These are phyloP conservation scores for Cairina moschata DNA, from an alignment of 2,113 vertebrate genomes.

Conservation along the genomic window DNA sequence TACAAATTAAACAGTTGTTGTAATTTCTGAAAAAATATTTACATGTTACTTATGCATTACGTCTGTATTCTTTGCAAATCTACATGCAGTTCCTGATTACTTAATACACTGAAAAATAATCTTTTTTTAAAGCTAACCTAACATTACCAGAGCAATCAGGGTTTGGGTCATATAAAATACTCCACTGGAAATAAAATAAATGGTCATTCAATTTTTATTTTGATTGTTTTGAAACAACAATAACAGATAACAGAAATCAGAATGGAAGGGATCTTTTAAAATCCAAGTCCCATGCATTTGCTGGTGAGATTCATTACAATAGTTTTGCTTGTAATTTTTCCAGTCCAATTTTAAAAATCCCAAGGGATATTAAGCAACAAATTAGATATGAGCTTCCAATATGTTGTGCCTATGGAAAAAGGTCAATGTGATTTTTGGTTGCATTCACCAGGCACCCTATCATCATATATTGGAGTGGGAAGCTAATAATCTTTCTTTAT, in stretches of 20 bases:
- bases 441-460: constrained; percentile 30
- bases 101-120: neutral
- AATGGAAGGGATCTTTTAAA: neutral
- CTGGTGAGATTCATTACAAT: neutral
- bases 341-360: constrained; percentile 25
- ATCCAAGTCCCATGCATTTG: neutral
- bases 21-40: neutral
- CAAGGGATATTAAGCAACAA: constrained; percentile 17
- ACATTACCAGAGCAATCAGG: neutral
- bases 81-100: neutral
- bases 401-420: constrained; percentile 18
- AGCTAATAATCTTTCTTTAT: constrained; percentile 59
- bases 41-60: neutral
- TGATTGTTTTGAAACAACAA: neutral
- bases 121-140: neutral
- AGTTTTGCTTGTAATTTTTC: neutral
- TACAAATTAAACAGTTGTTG: neutral
- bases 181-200: neutral
- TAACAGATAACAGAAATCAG: neutral
- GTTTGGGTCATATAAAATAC: neutral
- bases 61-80: neutral
- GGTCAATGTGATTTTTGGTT: constrained; percentile 41
- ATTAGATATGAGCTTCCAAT: constrained; percentile 48
- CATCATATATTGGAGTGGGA: neutral
- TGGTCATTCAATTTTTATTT: neutral